phyloP scores from a whole-genome alignment of 2,797 vertebrate species.

The Acanthiza pusilla region DNA sequence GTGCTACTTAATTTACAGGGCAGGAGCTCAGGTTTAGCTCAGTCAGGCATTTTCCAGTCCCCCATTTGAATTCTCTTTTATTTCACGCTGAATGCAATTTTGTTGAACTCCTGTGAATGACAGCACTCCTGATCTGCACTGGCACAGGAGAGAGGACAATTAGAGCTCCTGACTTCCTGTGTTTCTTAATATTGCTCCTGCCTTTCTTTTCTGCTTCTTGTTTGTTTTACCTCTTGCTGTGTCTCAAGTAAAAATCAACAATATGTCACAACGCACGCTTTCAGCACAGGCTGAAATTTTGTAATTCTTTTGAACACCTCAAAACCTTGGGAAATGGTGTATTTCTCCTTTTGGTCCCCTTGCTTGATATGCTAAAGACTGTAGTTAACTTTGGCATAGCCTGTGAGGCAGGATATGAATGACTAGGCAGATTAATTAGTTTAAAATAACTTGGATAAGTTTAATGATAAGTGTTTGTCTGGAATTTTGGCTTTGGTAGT shows the following conservation, averaged over 20 bases:
- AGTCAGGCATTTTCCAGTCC: background rate
- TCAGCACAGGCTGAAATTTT: background rate
- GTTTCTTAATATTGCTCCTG: background rate
- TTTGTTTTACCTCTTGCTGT: background rate
- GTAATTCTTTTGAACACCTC: background rate
- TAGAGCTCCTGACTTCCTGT: background rate
- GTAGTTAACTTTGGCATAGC: background rate
- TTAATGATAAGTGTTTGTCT: background rate
- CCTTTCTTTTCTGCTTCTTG: background rate
- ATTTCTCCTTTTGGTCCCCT: background rate
- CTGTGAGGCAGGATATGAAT: background rate
- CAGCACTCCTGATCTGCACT: background rate
- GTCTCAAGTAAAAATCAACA: background rate
- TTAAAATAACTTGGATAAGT: background rate
- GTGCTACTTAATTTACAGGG: background rate
- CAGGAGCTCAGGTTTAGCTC: background rate
- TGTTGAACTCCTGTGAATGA: background rate
- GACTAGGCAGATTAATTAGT: background rate
- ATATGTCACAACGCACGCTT: background rate
- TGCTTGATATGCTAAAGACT: background rate
- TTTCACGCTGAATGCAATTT: background rate
- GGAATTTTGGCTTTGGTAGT: background rate
- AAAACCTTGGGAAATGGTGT: background rate
- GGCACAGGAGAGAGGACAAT: background rate
- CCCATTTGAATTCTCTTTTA: background rate